Base-by-base conservation (phyloP, 2,888 invertebrate genomes). In the Tyria jacobaeae region DNA sequence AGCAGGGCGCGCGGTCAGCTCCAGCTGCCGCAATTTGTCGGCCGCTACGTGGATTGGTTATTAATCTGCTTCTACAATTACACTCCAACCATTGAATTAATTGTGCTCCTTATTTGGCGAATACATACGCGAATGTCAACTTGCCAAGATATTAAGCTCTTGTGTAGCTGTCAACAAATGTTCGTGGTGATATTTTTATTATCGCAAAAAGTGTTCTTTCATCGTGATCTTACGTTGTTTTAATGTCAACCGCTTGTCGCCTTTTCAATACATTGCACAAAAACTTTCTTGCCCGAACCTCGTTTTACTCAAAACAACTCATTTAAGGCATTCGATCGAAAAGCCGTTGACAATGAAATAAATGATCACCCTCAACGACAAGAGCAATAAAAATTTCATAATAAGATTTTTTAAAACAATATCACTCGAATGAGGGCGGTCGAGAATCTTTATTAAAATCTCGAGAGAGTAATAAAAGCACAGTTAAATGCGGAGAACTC, bases 391-490 rank as follows among this genome's bases (percentile, higher is more conserved):
- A 87, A 88, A 88, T 80, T 87, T 86, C 82, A 86, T 88, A 89
- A 88, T 87, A 88, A 88, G 87, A 85, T 88, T 87, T 88, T 87
- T 88, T 85, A 81, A 88, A 90, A 89, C 89, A 90, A 89, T 89
- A 88, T 89, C 85, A 87, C 84, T 79, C 86, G 89, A 82, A 82
- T 86, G 88, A 87, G 90, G 90, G 92, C 90, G 92, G 92, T 90
- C 92, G 89, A 84, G 91, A 92, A 92, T 91, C 91, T 90, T 92
- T 93, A 93, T 92, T 92, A 90, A 93, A 92, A 92, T 92, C 91
- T 90, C 90, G 86, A 89, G 87, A 88, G 89, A 89, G 89, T 87
- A 91, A 92, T 92, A 93, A 93, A 93, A 90, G 89, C 89, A 92
- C 92, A 91, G 89, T 92, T 91, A 91, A 91, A 92, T 89, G 91